These are phyloP conservation scores for Tetragonisca angustula DNA, from an alignment of 2,888 invertebrate species.

Conservation along the genomic window DNA sequence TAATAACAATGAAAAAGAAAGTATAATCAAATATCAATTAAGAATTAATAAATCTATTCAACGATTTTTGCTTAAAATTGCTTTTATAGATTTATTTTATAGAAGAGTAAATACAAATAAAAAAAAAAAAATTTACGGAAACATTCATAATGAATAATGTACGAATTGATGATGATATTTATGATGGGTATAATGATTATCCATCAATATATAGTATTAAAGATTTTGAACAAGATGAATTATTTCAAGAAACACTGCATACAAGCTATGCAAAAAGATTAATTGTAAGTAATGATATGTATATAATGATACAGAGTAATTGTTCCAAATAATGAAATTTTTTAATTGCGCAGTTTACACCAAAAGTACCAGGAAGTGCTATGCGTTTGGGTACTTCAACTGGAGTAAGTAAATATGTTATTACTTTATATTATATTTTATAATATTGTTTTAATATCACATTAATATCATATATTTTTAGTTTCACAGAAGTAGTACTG, in stretches of 20 bases:
- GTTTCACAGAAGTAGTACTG: constrained; percentile 83
- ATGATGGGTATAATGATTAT: constrained; percentile 89
- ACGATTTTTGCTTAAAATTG: background rate
- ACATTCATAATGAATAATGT: constrained; percentile 39
- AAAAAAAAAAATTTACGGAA: background rate
- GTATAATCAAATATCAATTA: background rate
- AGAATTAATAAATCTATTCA: constrained; percentile 1
- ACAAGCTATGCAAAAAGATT: constrained; percentile 90
- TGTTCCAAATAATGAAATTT: constrained; percentile 1
- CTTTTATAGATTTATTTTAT: background rate
- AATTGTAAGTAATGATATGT: constrained; percentile 84
- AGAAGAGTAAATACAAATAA: background rate
- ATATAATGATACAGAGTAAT: background rate
- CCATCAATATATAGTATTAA: constrained; percentile 88
- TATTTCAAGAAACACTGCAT: constrained; percentile 91
- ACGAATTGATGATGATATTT: constrained; percentile 87
- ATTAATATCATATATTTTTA: constrained; percentile 55
- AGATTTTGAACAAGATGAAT: constrained; percentile 89
- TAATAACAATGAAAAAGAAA: background rate
- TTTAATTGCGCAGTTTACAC: constrained; percentile 77
- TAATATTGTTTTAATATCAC: background rate
- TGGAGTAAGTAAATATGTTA: constrained; percentile 83
- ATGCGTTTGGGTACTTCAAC: constrained; percentile 86
- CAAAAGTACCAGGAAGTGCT: constrained; percentile 84
- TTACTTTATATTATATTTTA: background rate